Conservation (phyloP, 2,797 vertebrate genomes). For the Oreonectes daqikongensis region DNA sequence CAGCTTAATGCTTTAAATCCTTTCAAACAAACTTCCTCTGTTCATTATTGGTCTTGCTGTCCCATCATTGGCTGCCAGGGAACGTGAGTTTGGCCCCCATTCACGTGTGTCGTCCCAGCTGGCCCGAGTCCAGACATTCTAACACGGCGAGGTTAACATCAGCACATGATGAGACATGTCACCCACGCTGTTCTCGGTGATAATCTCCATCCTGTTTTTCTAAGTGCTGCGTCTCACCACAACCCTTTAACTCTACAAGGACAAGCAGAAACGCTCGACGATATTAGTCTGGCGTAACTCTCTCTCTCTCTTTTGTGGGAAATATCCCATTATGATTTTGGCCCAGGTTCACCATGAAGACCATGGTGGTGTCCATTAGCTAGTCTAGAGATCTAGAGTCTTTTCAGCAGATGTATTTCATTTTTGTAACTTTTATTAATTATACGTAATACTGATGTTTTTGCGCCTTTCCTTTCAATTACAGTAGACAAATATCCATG, state of each 20-base stretch:
- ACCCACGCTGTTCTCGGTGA: slow-evolving; percentile 47
- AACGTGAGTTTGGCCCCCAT: slow-evolving; percentile 42
- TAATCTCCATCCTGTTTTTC: slow-evolving; percentile 60
- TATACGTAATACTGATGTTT: no score
- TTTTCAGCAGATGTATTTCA: no score
- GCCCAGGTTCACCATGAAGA: no score
- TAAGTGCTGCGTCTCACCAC: slow-evolving; percentile 16
- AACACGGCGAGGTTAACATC: slow-evolving; percentile 64
- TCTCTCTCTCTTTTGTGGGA: background rate
- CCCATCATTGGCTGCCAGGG: background rate
- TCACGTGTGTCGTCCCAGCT: slow-evolving; percentile 60
- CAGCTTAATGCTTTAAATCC: background rate
- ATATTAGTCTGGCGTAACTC: background rate
- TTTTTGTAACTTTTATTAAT: no score
- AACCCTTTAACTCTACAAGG: slow-evolving; percentile 11
- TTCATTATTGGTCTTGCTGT: background rate
- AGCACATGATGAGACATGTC: slow-evolving; percentile 54
- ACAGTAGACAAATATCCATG: background rate
- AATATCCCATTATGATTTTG: no score
- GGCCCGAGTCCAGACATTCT: slow-evolving; percentile 57
- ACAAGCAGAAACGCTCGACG: slow-evolving; percentile 3
- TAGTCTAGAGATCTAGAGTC: no score
- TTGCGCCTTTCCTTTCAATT: background rate
- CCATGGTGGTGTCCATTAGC: no score
- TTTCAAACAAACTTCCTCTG: slow-evolving; percentile 5